Conservation (phyloP, 2,113 vertebrate species). For the Hoplias malabaricus region DNA sequence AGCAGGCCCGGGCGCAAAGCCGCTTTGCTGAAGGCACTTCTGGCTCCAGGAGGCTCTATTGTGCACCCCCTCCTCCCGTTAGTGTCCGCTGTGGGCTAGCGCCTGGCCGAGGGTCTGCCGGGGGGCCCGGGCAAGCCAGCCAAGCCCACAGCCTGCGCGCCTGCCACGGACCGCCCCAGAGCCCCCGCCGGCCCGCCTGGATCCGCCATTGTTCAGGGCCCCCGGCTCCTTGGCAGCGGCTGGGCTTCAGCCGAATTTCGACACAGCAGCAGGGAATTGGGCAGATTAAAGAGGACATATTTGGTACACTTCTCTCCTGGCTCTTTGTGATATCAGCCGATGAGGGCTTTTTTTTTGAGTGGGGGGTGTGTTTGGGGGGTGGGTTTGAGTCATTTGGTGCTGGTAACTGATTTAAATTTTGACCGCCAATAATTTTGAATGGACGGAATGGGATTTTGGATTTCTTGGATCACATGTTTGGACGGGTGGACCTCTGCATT, state of each 20-base stretch:
- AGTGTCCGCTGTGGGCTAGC: conserved; percentile 47
- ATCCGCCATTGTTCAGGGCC: conserved; percentile 28
- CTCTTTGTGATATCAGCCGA: conserved; percentile 47
- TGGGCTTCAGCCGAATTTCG: conserved; percentile 70
- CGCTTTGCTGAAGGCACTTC: conserved; percentile 73
- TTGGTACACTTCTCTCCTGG: conserved; percentile 68
- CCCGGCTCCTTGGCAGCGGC: conserved; percentile 38
- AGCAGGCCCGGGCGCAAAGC: conserved; percentile 51
- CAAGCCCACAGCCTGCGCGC: conserved; percentile 18
- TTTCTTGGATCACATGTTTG: neutral
- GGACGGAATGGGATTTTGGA: neutral
- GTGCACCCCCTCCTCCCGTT: conserved; percentile 68
- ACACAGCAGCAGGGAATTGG: conserved; percentile 70
- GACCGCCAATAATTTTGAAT: neutral
- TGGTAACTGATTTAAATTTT: neutral
- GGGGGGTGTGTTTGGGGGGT: neutral
- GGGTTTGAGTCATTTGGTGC: neutral
- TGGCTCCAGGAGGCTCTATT: conserved; percentile 70
- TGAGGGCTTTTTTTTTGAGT: neutral
- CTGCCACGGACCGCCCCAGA: conserved; percentile 5
- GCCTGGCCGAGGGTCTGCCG: conserved; percentile 24
- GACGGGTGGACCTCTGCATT: neutral
- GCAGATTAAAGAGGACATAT: conserved; percentile 72
- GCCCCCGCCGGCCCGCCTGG: conserved; percentile 5
- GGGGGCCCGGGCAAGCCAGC: conserved; percentile 20